Evolutionary conservation across 2,797 vertebrate genomes (phyloP).

Genomic region (Amniataba percoides): DNA sequence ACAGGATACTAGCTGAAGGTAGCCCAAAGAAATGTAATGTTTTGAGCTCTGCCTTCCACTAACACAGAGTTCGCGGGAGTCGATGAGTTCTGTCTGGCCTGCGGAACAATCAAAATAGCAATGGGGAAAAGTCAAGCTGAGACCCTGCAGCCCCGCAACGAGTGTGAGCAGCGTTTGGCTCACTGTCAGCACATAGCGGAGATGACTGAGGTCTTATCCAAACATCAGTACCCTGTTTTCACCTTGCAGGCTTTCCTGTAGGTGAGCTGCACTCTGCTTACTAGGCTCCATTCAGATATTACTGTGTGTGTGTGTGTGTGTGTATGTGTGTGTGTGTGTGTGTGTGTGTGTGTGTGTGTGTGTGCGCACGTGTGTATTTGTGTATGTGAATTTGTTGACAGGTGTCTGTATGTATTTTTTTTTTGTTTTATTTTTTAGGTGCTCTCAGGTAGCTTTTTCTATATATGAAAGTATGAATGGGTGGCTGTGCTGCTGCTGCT

Average conservation of each 20-base stretch:
- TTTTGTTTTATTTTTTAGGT: not conserved
- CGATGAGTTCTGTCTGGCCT: constrained; percentile 32
- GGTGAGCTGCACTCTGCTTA: constrained; percentile 64
- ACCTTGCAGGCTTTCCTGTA: constrained; percentile 81
- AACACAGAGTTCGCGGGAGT: constrained; percentile 15
- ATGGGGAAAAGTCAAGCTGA: constrained; percentile 22
- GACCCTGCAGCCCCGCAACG: constrained; percentile 25
- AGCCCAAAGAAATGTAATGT: not conserved
- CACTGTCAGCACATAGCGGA: constrained; percentile 81
- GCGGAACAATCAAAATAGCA: constrained; percentile 18
- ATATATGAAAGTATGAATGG: constrained; percentile 29
- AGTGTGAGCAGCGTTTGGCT: constrained; percentile 67
- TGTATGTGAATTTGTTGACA: not conserved
- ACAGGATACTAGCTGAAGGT: not conserved
- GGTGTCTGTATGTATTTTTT: not conserved
- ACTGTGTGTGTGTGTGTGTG: constrained; percentile 12
- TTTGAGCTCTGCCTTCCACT: constrained; percentile 6
- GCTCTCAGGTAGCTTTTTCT: constrained; percentile 37
- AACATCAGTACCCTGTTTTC: constrained; percentile 80
- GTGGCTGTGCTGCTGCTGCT: constrained; percentile 16
- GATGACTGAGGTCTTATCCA: constrained; percentile 84
- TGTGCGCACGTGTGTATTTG: not conserved
- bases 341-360: not conserved
- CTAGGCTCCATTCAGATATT: constrained; percentile 53
- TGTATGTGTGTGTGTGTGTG: constrained; percentile 12